Conservation (phyloP, 2,888 invertebrate genomes). For the Masnerella sp. region DNA sequence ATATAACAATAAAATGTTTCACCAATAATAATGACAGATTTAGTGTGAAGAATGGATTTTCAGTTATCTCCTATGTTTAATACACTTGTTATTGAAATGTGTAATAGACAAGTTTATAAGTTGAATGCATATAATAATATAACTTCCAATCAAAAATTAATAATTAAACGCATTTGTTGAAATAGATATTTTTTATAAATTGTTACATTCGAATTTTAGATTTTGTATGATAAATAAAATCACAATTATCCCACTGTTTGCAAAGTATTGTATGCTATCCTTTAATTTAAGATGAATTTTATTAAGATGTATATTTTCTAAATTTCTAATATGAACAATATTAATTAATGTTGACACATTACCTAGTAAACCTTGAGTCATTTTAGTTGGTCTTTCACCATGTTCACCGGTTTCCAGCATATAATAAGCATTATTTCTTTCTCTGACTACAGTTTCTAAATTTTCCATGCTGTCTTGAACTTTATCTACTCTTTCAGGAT, state of each 20-base stretch:
- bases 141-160: too few species aligned
- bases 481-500: conserved; percentile 95
- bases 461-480: conserved; percentile 97
- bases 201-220: too few species aligned
- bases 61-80: too few species aligned
- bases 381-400: conserved; percentile 86
- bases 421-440: conserved; percentile 94
- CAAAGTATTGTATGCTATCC: background rate
- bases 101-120: too few species aligned
- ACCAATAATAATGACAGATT: too few species aligned
- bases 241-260: background rate
- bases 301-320: conserved; percentile 1
- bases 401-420: conserved; percentile 92
- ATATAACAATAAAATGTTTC: too few species aligned
- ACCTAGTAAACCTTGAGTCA: conserved; percentile 82
- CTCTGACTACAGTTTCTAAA: conserved; percentile 92
- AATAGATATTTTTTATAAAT: too few species aligned
- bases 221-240: too few species aligned
- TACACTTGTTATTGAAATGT: too few species aligned
- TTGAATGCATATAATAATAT: too few species aligned
- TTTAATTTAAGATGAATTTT: background rate
- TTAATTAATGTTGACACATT: too few species aligned
- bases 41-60: too few species aligned
- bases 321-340: background rate
- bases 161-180: background rate